These are phyloP conservation scores for Pygmarrhopalites habei DNA, from an alignment of 1,140 invertebrate genomes.

Conservation along the genomic window DNA sequence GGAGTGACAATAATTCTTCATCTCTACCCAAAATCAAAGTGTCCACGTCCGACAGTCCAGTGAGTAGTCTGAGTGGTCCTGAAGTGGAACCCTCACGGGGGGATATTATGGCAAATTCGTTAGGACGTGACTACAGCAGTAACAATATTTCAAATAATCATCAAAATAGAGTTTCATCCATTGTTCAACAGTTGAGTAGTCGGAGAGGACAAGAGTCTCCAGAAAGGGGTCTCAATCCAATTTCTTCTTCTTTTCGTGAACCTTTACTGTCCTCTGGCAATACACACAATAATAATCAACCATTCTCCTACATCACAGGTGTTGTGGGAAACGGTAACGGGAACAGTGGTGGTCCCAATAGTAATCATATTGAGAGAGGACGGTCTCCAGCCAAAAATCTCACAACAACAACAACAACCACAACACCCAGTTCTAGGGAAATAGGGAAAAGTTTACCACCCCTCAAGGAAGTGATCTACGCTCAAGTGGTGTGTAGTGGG, in stretches of 20 bases:
- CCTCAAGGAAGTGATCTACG: slow-evolving; percentile 56
- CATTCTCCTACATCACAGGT: slow-evolving; percentile 59
- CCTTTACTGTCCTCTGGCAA: slow-evolving; percentile 47
- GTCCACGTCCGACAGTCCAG: slow-evolving; percentile 17
- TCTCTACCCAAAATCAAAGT: not conserved
- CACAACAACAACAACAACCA: not conserved
- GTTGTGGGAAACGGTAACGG: not conserved
- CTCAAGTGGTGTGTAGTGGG: slow-evolving; percentile 60
- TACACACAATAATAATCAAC: slow-evolving; percentile 62
- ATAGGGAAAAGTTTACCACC: too few relatives aligned
- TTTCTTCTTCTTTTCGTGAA: too few relatives aligned
- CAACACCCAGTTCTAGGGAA: not conserved
- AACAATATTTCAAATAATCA: not conserved
- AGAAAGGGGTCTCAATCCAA: not conserved
- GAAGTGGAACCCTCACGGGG: not conserved
- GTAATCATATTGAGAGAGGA: slow-evolving; percentile 1
- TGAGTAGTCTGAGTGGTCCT: slow-evolving; percentile 21
- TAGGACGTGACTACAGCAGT: not conserved
- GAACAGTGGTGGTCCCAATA: not conserved
- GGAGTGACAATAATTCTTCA: not conserved
- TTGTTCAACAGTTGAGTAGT: slow-evolving; percentile 24
- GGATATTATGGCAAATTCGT: slow-evolving; percentile 10
- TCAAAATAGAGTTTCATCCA: slow-evolving; percentile 15
- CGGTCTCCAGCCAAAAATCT: not conserved
- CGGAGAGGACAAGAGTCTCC: slow-evolving; percentile 8